These are phyloP conservation scores for Sinocyclocheilus grahami DNA, from an alignment of 2,113 vertebrate species.

Conservation along the genomic window DNA sequence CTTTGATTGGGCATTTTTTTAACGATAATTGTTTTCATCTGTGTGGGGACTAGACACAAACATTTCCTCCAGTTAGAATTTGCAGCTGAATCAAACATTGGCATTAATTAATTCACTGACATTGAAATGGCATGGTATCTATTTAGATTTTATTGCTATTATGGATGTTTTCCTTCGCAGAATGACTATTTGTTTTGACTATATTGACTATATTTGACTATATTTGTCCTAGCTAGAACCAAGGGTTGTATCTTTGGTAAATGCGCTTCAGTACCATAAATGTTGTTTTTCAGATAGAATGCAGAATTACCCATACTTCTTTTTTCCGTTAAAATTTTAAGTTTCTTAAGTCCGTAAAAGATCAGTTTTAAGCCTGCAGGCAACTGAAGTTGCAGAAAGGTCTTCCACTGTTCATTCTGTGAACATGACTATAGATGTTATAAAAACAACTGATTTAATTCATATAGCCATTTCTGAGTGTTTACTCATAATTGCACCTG, in stretches of 20 bases:
- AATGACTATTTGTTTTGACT: neutral
- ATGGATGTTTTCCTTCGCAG: neutral
- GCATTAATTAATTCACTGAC: neutral
- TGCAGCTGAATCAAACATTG: neutral
- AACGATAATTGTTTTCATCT: neutral
- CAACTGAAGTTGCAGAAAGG: too few relatives aligned
- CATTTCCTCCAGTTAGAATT: neutral
- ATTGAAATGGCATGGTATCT: neutral
- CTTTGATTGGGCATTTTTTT: constrained; percentile 5
- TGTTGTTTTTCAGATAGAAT: too few relatives aligned
- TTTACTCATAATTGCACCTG: neutral
- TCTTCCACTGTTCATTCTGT: too few relatives aligned
- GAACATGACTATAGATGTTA: too few relatives aligned
- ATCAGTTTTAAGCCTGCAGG: too few relatives aligned
- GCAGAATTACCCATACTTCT: too few relatives aligned
- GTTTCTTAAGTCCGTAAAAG: too few relatives aligned
- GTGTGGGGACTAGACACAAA: neutral
- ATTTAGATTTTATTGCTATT: neutral
- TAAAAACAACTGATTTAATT: neutral
- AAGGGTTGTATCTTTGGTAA: too few relatives aligned
- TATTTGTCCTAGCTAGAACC: too few relatives aligned
- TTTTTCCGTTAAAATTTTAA: too few relatives aligned
- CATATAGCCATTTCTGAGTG: neutral
- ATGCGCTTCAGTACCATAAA: too few relatives aligned
- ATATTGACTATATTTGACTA: neutral